These are phyloP conservation scores for Drosophila tripunctata DNA, from an alignment of 2,888 invertebrate species.

Conservation along the genomic window DNA sequence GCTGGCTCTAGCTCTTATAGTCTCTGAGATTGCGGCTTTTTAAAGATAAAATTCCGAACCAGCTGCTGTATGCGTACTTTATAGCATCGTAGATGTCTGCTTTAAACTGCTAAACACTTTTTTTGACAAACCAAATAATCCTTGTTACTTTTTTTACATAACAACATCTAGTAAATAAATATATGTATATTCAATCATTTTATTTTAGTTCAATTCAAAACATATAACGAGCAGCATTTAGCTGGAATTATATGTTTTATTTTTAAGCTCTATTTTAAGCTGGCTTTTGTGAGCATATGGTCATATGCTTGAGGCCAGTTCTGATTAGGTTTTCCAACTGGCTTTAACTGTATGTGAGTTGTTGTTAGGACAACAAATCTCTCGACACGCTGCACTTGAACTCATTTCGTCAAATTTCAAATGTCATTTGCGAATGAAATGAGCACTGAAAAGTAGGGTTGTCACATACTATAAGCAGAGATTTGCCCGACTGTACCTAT, in stretches of 20 bases:
- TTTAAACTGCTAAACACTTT: too few relatives aligned
- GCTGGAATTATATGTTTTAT: background rate
- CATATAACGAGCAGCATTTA: background rate
- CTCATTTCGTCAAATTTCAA: constrained; percentile 16
- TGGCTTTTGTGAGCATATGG: background rate
- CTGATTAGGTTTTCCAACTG: background rate
- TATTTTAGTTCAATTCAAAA: too few relatives aligned
- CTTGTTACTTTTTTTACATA: too few relatives aligned
- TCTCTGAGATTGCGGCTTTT: too few relatives aligned
- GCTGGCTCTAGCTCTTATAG: too few relatives aligned
- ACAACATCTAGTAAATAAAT: too few relatives aligned
- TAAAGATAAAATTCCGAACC: too few relatives aligned
- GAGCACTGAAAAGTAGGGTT: background rate
- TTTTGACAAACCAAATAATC: too few relatives aligned
- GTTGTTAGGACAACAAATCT: constrained; percentile 33
- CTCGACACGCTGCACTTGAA: constrained; percentile 24
- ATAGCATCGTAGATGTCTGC: too few relatives aligned
- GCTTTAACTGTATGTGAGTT: background rate
- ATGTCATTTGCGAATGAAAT: constrained; percentile 20
- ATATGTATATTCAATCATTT: too few relatives aligned
- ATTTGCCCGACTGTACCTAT: constrained; percentile 10
- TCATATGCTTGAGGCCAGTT: background rate
- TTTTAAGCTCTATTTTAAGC: background rate
- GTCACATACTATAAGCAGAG: constrained; percentile 4
- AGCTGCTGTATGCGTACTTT: too few relatives aligned